Percentiles rank a stretch among this genome's conserved stretches.
These are phyloP conservation scores for Ashinkailepas kermadecensis DNA, from an alignment of 2,888 invertebrate genomes.

Conservation along the genomic window DNA sequence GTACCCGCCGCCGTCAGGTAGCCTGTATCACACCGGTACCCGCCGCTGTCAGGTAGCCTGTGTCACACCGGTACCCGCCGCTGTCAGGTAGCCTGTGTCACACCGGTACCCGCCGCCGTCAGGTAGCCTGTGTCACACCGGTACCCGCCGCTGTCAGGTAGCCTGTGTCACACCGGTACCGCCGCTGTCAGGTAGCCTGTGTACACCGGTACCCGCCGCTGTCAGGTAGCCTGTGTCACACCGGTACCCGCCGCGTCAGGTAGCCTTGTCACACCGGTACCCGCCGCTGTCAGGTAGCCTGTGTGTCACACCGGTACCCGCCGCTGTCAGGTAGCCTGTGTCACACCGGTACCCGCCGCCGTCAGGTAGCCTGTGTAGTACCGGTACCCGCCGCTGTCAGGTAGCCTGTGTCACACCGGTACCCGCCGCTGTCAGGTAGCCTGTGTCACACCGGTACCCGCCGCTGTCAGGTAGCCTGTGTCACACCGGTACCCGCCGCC, in stretches of 20 bases:
- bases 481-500: not conserved
- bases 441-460: too few relatives aligned
- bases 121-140: constrained; percentile 47
- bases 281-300: constrained; percentile 49
- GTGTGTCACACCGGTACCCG: too few relatives aligned
- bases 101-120: constrained; percentile 23
- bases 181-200: constrained; percentile 47
- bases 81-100: constrained; percentile 47
- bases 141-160: constrained; percentile 46
- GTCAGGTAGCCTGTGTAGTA: constrained; percentile 47
- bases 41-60: constrained; percentile 47
- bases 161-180: too few relatives aligned
- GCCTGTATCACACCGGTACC: too few relatives aligned
- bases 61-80: not conserved
- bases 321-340: constrained; percentile 47
- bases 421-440: constrained; percentile 47
- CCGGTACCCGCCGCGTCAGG: constrained; percentile 43
- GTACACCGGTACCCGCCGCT: not conserved
- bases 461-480: constrained; percentile 47
- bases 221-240: constrained; percentile 47
- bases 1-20: constrained; percentile 46
- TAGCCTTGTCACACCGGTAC: constrained; percentile 38
- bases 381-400: constrained; percentile 40
- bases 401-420: constrained; percentile 42
- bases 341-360: not conserved